Base-by-base conservation (phyloP, 2,113 vertebrate genomes). In the Anas platyrhynchos region DNA sequence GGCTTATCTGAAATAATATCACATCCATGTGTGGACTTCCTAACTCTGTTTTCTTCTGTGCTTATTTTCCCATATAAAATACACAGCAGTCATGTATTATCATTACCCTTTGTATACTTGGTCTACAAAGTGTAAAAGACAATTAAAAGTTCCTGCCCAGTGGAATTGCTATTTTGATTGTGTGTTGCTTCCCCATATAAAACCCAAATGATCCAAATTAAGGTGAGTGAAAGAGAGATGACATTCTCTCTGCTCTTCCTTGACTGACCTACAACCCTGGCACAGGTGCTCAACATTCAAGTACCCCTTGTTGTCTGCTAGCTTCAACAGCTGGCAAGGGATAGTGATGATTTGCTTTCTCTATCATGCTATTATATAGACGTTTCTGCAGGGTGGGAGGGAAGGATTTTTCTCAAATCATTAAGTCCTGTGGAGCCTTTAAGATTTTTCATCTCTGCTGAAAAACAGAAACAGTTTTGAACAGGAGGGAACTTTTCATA, bases 151-250 rank as follows among this genome's bases (percentile, higher is more conserved):
- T 90, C 46, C 36, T 69, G 21, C 29, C 29, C n/a, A 13, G 0
- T 32, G 17, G 38, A 69, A 91, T 21, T 67, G 4, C 9, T 63
- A 22, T 77, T 93, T 48, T 13, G 6, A 2, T 41, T 0, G 0
- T 31, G 18, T 67, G 22, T 38, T 79, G 3, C 38, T 85, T 71
- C 41, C 9, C 7, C 16, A 22, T 2, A 3, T 10, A 54, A 62
- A 86, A 54, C 7, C 11, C 34, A 13, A 25, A 62, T 36, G 13
- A 34, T 18, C 65, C 6, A 0, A 56, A 27, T 32, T 27, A 84
- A 67, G 26, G 34, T 76, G 20, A 63, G 12, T 7, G 48, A 44
- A 73, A 34, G 34, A 82, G 6, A 0, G 1, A 7, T 1, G 3
- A 27, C 7, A 29, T 71, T 31, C 6, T 72, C 18, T 18, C 8